Evolutionary conservation across 2,797 vertebrate genomes (phyloP).

Genomic region (Kryptopterus vitreolus): DNA sequence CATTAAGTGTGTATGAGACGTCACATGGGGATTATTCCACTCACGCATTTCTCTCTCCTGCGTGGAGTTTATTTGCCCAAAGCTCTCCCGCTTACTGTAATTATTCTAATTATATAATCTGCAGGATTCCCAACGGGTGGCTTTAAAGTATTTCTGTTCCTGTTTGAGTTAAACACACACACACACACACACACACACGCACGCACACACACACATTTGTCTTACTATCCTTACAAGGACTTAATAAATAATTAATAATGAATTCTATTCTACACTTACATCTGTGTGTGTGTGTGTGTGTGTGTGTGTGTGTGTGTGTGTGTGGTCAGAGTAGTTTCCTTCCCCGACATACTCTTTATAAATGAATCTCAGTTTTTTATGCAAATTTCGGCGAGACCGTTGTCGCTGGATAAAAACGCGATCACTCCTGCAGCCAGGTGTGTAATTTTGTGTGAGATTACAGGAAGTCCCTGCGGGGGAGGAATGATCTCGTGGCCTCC

Average conservation of each 20-base stretch:
- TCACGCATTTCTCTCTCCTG: conserved; percentile 12
- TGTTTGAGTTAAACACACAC: conserved; percentile 72
- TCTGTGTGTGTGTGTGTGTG: no score
- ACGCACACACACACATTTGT: conserved; percentile 62
- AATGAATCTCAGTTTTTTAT: not conserved
- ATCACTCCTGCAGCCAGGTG: not conserved
- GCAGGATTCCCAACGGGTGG: conserved; percentile 73
- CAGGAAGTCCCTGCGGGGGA: not conserved
- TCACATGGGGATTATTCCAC: not conserved
- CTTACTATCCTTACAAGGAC: conserved; percentile 67
- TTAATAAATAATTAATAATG: not conserved
- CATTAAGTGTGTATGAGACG: conserved; percentile 15
- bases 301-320: no score
- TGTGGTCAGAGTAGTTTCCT: not conserved
- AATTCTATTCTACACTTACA: not conserved
- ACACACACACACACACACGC: conserved; percentile 70
- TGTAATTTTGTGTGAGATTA: not conserved
- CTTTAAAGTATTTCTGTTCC: conserved; percentile 74
- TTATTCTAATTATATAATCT: conserved; percentile 80
- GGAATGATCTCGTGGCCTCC: not conserved
- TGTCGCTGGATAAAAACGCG: not conserved
- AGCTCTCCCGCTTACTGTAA: conserved; percentile 75
- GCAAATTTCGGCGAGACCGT: not conserved
- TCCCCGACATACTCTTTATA: no score
- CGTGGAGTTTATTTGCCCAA: conserved; percentile 58